Percentiles rank a stretch among this genome's conserved stretches.
Conservation (phyloP, 2,888 invertebrate species). For the Poecilobothrus nobilitatus region DNA sequence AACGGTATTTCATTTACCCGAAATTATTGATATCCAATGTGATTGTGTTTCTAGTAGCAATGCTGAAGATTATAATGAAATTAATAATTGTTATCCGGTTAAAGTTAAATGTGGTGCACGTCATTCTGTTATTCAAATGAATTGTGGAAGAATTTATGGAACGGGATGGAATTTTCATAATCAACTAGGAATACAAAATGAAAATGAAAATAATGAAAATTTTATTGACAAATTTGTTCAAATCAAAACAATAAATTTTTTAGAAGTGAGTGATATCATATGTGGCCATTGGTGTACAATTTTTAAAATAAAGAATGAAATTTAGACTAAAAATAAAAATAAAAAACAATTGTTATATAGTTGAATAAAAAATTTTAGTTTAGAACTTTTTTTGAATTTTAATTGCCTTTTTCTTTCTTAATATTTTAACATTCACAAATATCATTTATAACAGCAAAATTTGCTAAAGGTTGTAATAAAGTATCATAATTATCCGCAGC, state of each 20-base stretch:
- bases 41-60: slow-evolving; percentile 31
- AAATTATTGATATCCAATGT: slow-evolving; percentile 32
- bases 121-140: slow-evolving; percentile 64
- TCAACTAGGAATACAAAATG: slow-evolving; percentile 53
- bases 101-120: slow-evolving; percentile 65
- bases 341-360: too few species aligned
- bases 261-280: slow-evolving; percentile 29
- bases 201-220: slow-evolving; percentile 28
- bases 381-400: too few species aligned
- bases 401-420: too few species aligned
- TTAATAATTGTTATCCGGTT: slow-evolving; percentile 38
- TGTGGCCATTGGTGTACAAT: slow-evolving; percentile 49
- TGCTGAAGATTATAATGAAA: slow-evolving; percentile 23
- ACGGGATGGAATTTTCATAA: slow-evolving; percentile 77
- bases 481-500: too few species aligned
- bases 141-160: slow-evolving; percentile 60
- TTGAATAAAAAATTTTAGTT: too few species aligned
- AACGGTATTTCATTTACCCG: slow-evolving; percentile 38
- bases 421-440: too few species aligned
- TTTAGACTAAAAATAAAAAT: slow-evolving; percentile 2
- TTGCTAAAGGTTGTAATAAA: too few species aligned
- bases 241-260: slow-evolving; percentile 29
- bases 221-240: slow-evolving; percentile 29
- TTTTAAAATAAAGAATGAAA: slow-evolving; percentile 17
- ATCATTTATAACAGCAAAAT: too few species aligned